A percentile compares a stretch with the other conserved stretches of the same genome.
phyloP scores from a whole-genome alignment of 2,888 invertebrate genomes.

The Apodemia zela region DNA sequence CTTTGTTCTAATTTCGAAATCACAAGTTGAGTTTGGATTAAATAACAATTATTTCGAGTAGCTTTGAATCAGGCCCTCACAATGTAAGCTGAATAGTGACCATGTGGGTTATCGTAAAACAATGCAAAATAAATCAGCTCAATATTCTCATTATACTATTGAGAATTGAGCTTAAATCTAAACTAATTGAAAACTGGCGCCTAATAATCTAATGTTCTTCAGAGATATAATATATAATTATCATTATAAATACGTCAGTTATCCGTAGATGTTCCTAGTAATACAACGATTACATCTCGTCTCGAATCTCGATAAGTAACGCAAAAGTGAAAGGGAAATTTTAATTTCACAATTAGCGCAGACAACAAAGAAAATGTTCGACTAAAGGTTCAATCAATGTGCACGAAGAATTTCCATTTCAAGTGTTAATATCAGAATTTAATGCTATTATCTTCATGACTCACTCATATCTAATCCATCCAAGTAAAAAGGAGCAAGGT shows the following conservation, averaged over 20 bases:
- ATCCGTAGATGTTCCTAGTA: not conserved
- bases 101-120: too few species aligned
- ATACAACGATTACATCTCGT: not conserved
- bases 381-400: not conserved
- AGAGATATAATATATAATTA: not conserved
- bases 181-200: too few species aligned
- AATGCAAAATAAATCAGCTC: too few species aligned
- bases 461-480: slow-evolving; percentile 28
- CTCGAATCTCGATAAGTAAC: not conserved
- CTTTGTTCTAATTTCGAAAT: too few species aligned
- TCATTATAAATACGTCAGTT: too few species aligned
- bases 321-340: not conserved
- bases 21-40: too few species aligned
- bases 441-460: slow-evolving; percentile 14
- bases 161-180: too few species aligned
- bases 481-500: slow-evolving; percentile 26
- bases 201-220: not conserved
- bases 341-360: not conserved
- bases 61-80: too few species aligned
- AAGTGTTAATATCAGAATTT: slow-evolving; percentile 13
- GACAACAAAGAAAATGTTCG: slow-evolving; percentile 8
- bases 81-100: too few species aligned
- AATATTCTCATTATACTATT: too few species aligned
- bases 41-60: too few species aligned
- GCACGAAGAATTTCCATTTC: slow-evolving; percentile 12